These are phyloP conservation scores for Penaeus vannamei DNA, from an alignment of 1,140 invertebrate species.

Conservation along the genomic window DNA sequence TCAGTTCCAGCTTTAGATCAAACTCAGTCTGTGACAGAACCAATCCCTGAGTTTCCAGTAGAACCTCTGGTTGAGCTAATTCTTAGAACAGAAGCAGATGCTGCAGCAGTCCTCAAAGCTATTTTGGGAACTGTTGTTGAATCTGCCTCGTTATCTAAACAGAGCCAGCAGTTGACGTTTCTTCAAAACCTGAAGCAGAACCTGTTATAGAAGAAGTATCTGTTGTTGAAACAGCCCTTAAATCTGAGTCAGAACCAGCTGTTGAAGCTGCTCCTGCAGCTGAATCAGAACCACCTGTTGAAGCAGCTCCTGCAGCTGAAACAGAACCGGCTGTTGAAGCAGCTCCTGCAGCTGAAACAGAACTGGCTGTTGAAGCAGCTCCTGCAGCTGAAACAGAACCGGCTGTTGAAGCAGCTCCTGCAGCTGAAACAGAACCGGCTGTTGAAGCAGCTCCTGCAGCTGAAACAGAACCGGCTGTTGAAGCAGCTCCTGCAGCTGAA, in stretches of 20 bases:
- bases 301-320: constrained; percentile 26
- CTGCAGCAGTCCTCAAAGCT: no score
- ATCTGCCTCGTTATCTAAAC: no score
- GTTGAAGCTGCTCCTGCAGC: constrained; percentile 2
- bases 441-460: constrained; percentile 7
- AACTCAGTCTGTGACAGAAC: no score
- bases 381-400: constrained; percentile 28
- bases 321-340: background rate
- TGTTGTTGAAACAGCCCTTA: background rate
- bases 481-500: constrained; percentile 5
- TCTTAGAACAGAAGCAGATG: no score
- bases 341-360: background rate
- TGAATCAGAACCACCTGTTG: constrained; percentile 20
- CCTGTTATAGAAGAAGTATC: background rate
- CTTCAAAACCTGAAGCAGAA: no score
- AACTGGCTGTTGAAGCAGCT: constrained; percentile 1
- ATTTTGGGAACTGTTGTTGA: no score
- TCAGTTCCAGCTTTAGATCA: no score
- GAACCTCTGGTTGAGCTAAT: no score
- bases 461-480: background rate
- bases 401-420: constrained; percentile 6
- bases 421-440: background rate
- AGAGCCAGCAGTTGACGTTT: no score
- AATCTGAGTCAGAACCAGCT: constrained; percentile 4
- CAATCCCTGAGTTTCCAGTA: no score